phyloP scores from a whole-genome alignment of 92 coral and sea anemone genomes.

The Porites evermanni region DNA sequence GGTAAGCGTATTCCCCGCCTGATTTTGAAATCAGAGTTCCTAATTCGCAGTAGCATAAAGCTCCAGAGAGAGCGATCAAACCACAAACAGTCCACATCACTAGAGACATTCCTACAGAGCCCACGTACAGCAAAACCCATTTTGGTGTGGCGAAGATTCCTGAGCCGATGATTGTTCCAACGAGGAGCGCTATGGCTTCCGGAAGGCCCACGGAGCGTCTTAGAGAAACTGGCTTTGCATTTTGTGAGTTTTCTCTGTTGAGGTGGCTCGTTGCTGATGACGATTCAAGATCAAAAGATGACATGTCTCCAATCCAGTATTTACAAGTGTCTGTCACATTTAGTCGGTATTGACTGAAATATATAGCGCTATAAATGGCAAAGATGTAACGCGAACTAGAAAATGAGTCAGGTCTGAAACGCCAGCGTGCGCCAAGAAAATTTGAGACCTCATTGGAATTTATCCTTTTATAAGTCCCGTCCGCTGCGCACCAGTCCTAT shows the following conservation, averaged over 20 bases:
- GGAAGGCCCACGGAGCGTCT: constrained; percentile 80
- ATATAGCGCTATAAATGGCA: too few species aligned
- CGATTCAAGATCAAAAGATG: neutral
- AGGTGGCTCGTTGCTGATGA: neutral
- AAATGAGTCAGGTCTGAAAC: too few species aligned
- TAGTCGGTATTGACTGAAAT: too few species aligned
- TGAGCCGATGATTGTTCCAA: constrained; percentile 91
- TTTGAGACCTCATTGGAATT: too few species aligned
- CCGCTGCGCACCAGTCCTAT: too few species aligned
- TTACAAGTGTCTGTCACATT: too few species aligned
- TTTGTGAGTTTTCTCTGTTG: neutral
- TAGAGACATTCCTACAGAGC: constrained; percentile 87
- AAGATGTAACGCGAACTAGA: too few species aligned
- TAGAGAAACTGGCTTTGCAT: constrained; percentile 42
- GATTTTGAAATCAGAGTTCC: constrained; percentile 87
- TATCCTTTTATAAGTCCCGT: too few species aligned
- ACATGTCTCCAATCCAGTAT: too few species aligned
- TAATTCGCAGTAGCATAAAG: constrained; percentile 84
- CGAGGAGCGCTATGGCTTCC: constrained; percentile 83
- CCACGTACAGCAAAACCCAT: constrained; percentile 77
- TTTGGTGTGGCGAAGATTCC: constrained; percentile 96
- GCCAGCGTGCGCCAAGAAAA: too few species aligned
- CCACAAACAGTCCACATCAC: constrained; percentile 85
- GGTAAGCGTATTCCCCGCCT: constrained; percentile 72
- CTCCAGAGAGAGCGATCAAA: constrained; percentile 71